phyloP scores from a whole-genome alignment of 2,888 invertebrate species.

The Sussaba pulchella region DNA sequence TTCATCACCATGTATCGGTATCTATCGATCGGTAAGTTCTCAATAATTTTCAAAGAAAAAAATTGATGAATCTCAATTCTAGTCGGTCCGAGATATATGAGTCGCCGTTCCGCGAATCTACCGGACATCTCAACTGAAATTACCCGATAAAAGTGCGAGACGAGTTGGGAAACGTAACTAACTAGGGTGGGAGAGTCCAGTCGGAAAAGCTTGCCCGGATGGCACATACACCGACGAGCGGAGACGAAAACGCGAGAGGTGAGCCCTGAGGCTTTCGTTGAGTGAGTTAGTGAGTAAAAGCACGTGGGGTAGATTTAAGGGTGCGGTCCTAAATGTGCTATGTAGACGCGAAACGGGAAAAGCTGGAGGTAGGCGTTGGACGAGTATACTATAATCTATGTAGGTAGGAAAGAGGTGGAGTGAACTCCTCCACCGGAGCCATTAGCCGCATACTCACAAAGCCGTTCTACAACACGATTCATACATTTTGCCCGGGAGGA shows the following conservation, averaged over 20 bases:
- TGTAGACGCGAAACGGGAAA: constrained; percentile 36
- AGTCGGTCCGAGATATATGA: neutral
- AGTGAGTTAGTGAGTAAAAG: constrained; percentile 69
- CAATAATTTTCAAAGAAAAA: no score
- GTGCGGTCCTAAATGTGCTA: constrained; percentile 57
- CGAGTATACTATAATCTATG: constrained; percentile 41
- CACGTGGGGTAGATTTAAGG: constrained; percentile 79
- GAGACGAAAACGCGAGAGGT: constrained; percentile 38
- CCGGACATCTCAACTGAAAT: neutral
- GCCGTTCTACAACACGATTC: constrained; percentile 82
- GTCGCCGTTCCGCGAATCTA: neutral
- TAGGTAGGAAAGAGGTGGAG: constrained; percentile 68
- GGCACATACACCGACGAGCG: constrained; percentile 41
- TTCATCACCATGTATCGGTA: no score
- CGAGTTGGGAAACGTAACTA: constrained; percentile 52
- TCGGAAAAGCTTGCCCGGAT: constrained; percentile 58
- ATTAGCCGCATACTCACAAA: constrained; percentile 82
- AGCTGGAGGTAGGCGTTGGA: constrained; percentile 45
- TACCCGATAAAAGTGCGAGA: constrained; percentile 13
- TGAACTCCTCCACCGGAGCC: constrained; percentile 78
- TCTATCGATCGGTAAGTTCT: no score
- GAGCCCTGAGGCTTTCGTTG: constrained; percentile 66
- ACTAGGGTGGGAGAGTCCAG: constrained; percentile 50
- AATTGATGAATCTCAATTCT: neutral
- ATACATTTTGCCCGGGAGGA: constrained; percentile 82